phyloP scores from a whole-genome alignment of 2,888 invertebrate genomes.

The Diloba caeruleocephala region DNA sequence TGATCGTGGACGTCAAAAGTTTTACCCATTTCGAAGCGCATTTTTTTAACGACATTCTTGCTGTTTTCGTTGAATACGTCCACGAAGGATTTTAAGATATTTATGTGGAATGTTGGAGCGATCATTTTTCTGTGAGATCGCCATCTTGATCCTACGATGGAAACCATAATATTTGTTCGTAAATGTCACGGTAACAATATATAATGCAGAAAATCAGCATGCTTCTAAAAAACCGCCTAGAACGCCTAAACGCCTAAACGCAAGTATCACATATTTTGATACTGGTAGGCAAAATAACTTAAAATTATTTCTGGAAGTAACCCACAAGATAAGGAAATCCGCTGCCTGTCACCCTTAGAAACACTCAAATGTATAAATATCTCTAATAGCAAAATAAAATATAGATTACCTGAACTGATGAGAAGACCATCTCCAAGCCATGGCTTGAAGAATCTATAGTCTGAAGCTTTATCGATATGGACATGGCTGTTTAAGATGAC shows the following conservation, averaged over 20 bases:
- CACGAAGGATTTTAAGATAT: conserved; percentile 93
- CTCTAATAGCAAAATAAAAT: no score
- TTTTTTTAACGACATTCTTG: conserved; percentile 89
- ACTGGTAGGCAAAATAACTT: no score
- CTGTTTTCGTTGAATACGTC: conserved; percentile 92
- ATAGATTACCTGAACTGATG: conserved; percentile 90
- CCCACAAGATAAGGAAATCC: no score
- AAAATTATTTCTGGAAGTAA: no score
- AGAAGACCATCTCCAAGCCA: conserved; percentile 95
- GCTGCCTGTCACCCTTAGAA: no score
- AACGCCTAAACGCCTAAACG: no score
- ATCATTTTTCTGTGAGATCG: conserved; percentile 93
- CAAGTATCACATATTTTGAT: no score
- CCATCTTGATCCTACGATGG: conserved; percentile 91
- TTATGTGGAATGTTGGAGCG: conserved; percentile 94
- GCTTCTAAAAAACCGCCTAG: no score
- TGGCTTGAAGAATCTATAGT: conserved; percentile 93
- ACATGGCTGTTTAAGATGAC: conserved; percentile 92
- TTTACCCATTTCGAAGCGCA: conserved; percentile 89
- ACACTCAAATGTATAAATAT: no score
- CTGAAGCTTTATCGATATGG: conserved; percentile 92
- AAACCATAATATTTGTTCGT: neutral
- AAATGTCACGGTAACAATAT: no score
- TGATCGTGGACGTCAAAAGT: conserved; percentile 92
- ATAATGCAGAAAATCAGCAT: no score